Evolutionary conservation across 2,888 invertebrate genomes (phyloP).

Genomic region (Dichetophora obliterata): DNA sequence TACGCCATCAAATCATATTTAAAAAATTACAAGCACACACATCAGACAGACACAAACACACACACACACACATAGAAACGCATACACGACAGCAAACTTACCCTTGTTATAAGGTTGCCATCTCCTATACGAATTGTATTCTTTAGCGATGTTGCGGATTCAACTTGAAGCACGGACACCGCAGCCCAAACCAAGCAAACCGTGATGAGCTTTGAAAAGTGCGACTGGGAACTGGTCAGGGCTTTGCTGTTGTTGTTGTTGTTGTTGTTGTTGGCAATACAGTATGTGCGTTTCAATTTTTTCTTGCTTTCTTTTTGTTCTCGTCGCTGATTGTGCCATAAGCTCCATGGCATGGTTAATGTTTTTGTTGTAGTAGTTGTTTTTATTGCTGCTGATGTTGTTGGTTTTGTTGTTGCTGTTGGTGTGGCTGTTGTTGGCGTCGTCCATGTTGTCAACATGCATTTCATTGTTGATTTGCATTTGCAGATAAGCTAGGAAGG

Average conservation of each 20-base stretch:
- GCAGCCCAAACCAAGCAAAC: conserved; percentile 41
- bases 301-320: conserved; percentile 38
- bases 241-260: conserved; percentile 34
- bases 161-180: conserved; percentile 52
- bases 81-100: conserved; percentile 54
- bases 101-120: conserved; percentile 65
- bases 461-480: conserved; percentile 69
- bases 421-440: conserved; percentile 42
- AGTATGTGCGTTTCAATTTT: conserved; percentile 44
- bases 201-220: conserved; percentile 11
- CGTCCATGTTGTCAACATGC: conserved; percentile 64
- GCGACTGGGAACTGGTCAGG: neutral
- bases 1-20: neutral
- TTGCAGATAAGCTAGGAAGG: conserved; percentile 55
- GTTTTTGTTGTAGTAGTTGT: conserved; percentile 35
- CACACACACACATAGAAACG: neutral
- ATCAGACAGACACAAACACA: neutral
- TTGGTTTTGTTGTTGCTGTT: conserved; percentile 26
- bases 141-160: conserved; percentile 56
- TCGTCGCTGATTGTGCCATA: conserved; percentile 15
- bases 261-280: conserved; percentile 39
- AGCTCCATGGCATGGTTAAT: conserved; percentile 19
- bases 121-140: conserved; percentile 64
- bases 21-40: neutral
- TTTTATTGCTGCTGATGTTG: conserved; percentile 29